Conservation (phyloP, 1,140 invertebrate species). For the Berghia stephanieae region DNA sequence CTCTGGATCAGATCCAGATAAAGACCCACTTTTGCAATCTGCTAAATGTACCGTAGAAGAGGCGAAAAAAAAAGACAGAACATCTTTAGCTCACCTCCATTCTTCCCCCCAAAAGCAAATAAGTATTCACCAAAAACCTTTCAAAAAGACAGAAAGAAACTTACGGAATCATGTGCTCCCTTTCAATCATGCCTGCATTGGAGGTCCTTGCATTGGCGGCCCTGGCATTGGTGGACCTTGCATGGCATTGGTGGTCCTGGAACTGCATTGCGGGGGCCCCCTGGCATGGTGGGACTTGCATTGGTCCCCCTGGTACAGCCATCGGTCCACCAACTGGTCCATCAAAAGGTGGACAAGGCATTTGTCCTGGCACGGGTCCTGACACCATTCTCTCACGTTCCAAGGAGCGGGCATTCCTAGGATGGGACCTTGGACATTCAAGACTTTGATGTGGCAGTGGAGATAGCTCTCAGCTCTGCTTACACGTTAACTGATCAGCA, state of each 20-base stretch:
- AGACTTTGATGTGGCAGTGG: background rate
- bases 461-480: no score
- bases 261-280: slow-evolving; percentile 21
- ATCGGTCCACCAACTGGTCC: no score
- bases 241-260: slow-evolving; percentile 8
- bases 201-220: slow-evolving; percentile 11
- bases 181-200: slow-evolving; percentile 28
- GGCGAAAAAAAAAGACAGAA: no score
- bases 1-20: no score
- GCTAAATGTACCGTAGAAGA: no score
- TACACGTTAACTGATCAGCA: no score
- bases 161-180: slow-evolving; percentile 34
- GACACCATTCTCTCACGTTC: slow-evolving; percentile 28
- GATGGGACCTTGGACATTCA: slow-evolving; percentile 27
- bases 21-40: no score
- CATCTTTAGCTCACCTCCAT: no score
- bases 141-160: background rate
- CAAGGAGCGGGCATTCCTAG: slow-evolving; percentile 34
- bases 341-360: no score
- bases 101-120: no score
- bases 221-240: slow-evolving; percentile 20
- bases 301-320: slow-evolving; percentile 14
- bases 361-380: slow-evolving; percentile 25
- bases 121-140: background rate
- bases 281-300: slow-evolving; percentile 11